phyloP scores from a whole-genome alignment of 2,113 vertebrate species.

The Strix aluco region DNA sequence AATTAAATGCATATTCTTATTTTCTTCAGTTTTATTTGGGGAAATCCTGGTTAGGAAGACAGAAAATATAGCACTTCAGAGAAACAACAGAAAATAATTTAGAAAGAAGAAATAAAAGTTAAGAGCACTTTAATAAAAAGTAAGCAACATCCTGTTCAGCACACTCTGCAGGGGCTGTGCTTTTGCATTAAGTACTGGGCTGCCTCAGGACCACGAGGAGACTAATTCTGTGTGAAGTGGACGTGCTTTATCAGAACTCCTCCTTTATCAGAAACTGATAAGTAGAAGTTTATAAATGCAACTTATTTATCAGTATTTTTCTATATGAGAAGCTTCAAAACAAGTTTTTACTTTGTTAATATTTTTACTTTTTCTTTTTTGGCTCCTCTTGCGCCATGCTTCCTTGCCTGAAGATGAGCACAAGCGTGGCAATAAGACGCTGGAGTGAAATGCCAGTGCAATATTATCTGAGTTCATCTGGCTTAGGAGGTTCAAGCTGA shows the following conservation, averaged over 20 bases:
- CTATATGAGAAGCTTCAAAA: not conserved
- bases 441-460: not conserved
- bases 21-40: not conserved
- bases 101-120: not conserved
- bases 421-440: fast-evolving
- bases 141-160: not conserved
- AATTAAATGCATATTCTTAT: not conserved
- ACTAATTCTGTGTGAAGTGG: not conserved
- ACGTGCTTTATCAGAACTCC: fast-evolving
- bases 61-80: not conserved
- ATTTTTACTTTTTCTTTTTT: not conserved
- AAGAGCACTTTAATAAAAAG: not conserved
- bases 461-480: not conserved
- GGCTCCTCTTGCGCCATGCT: too few species aligned
- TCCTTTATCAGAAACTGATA: not conserved
- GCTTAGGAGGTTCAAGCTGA: not conserved
- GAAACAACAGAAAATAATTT: not conserved
- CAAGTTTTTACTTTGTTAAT: not conserved
- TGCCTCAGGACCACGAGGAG: not conserved
- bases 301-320: not conserved
- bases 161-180: not conserved
- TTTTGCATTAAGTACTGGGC: not conserved
- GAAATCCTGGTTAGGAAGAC: not conserved
- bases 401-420: not conserved
- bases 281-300: not conserved